Percentiles rank a stretch among this genome's conserved stretches.
Conservation (phyloP, 2,113 vertebrate species). For the Sprattus sprattus region DNA sequence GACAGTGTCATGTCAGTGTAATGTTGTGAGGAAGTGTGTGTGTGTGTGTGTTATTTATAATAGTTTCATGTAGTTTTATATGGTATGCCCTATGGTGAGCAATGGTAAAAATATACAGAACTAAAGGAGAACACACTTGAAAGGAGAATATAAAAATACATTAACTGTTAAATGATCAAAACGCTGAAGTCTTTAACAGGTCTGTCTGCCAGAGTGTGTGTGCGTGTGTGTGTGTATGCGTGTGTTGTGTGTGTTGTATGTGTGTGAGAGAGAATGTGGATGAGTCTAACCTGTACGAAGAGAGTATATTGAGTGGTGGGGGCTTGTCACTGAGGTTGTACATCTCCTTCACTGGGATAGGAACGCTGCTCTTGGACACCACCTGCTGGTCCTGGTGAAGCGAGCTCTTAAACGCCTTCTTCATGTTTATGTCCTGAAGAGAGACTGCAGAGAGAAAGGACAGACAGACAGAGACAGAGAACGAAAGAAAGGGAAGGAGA, state of each 20-base stretch:
- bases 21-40: neutral
- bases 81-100: too few species aligned
- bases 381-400: slow-evolving; percentile 96
- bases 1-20: too few species aligned
- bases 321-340: slow-evolving; percentile 93
- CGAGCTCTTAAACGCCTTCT: slow-evolving; percentile 97
- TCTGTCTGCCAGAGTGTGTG: neutral
- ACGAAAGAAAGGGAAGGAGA: slow-evolving; percentile 14
- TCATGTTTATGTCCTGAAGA: slow-evolving; percentile 98
- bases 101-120: too few species aligned
- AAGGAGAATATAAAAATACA: too few species aligned
- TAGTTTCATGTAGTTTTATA: too few species aligned
- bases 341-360: slow-evolving; percentile 88
- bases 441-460: slow-evolving; percentile 75
- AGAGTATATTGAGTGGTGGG: slow-evolving; percentile 90
- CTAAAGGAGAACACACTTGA: too few species aligned
- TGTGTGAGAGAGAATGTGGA: too few species aligned
- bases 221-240: neutral
- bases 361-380: slow-evolving; percentile 93
- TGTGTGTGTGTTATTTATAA: neutral
- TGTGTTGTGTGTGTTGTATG: neutral
- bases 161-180: too few species aligned
- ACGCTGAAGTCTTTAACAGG: too few species aligned
- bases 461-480: slow-evolving; percentile 22
- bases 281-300: slow-evolving; percentile 81